Conservation (phyloP, 1,140 invertebrate species). For the Drosophila erecta region DNA sequence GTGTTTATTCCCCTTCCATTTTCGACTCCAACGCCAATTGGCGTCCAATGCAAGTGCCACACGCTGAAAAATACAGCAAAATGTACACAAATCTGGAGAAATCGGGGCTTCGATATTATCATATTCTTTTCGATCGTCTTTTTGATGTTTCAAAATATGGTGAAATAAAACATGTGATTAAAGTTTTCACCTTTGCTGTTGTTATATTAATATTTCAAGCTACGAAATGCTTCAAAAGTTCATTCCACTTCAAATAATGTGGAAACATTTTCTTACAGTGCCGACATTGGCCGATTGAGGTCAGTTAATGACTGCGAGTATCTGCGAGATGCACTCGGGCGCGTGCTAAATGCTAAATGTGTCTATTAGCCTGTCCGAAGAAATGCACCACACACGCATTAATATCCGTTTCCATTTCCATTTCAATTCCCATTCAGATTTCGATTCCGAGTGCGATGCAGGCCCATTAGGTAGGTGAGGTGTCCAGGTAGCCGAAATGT, state of each 20-base stretch:
- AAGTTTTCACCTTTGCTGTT: neutral
- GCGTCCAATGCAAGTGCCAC: slow-evolving; percentile 29
- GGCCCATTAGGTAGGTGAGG: slow-evolving; percentile 50
- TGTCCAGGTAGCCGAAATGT: slow-evolving; percentile 47
- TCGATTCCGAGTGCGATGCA: slow-evolving; percentile 29
- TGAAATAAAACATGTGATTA: neutral
- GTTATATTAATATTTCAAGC: too few species aligned
- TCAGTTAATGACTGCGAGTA: slow-evolving; percentile 42
- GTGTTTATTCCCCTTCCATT: neutral
- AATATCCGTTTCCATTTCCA: slow-evolving; percentile 12
- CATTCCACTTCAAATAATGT: too few species aligned
- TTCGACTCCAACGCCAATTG: slow-evolving; percentile 39
- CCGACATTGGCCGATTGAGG: slow-evolving; percentile 36
- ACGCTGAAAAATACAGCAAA: slow-evolving; percentile 3
- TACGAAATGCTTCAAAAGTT: too few species aligned
- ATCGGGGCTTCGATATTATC: neutral
- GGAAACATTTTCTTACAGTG: slow-evolving; percentile 23
- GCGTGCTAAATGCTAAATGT: slow-evolving; percentile 78
- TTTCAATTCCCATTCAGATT: slow-evolving; percentile 27
- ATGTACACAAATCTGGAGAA: neutral
- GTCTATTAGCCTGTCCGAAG: slow-evolving; percentile 48
- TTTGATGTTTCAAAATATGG: neutral
- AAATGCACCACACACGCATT: slow-evolving; percentile 18
- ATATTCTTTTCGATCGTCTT: neutral
- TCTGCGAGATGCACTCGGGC: slow-evolving; percentile 60